phyloP scores from a whole-genome alignment of 1,140 invertebrate species.

The Lamellibrachia luymesi region DNA sequence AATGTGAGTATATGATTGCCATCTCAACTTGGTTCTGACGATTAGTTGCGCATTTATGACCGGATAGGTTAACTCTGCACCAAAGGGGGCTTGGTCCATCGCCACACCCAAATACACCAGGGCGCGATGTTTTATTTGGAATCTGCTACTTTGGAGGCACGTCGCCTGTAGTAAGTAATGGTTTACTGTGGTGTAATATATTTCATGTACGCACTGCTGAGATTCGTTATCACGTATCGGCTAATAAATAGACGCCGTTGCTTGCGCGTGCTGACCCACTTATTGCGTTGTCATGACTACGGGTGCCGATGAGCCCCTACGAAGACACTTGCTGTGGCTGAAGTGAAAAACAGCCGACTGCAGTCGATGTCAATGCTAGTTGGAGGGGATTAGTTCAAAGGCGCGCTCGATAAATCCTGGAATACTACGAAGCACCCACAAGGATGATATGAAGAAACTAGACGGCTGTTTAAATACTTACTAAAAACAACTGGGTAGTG shows the following conservation, averaged over 20 bases:
- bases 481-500: too few species aligned
- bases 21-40: too few species aligned
- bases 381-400: background rate
- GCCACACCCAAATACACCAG: background rate
- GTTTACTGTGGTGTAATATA: background rate
- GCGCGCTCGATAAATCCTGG: background rate
- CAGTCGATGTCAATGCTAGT: background rate
- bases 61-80: background rate
- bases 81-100: background rate
- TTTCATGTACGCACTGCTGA: background rate
- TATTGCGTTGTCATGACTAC: background rate
- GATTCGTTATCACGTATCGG: background rate
- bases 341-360: background rate
- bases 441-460: background rate
- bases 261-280: background rate
- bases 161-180: background rate
- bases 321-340: background rate
- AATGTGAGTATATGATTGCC: too few species aligned
- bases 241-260: background rate
- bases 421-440: background rate
- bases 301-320: background rate
- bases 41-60: too few species aligned
- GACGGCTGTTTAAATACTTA: too few species aligned
- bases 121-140: background rate
- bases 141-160: background rate